phyloP scores from a whole-genome alignment of 2,113 vertebrate genomes.

The Polypterus bichir region DNA sequence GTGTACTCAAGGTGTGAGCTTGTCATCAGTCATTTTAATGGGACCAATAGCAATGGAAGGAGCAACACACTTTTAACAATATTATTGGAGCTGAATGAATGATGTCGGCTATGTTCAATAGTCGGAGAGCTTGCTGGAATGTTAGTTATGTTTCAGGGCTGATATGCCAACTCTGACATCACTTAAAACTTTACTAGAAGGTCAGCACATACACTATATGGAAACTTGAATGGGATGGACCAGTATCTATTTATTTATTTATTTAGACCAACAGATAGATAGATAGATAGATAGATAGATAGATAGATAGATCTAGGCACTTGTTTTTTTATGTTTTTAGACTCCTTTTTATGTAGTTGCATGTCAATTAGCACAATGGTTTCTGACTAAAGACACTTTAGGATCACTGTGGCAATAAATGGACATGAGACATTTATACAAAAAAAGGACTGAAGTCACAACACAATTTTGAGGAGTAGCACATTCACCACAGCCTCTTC shows the following conservation, averaged over 20 bases:
- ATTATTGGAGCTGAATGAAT: conserved; percentile 28
- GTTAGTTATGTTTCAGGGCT: conserved; percentile 21
- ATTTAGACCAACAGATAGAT: no score
- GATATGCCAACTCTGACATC: conserved; percentile 23
- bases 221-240: no score
- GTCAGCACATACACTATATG: no score
- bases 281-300: no score
- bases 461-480: no score
- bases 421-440: no score
- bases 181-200: conserved; percentile 8
- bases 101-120: conserved; percentile 20
- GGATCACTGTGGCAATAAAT: no score
- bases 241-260: no score
- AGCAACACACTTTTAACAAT: conserved; percentile 25
- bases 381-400: no score
- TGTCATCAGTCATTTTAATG: conserved; percentile 48
- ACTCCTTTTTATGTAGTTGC: neutral
- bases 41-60: conserved; percentile 29
- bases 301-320: neutral
- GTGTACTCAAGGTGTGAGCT: conserved; percentile 21
- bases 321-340: neutral
- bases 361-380: no score
- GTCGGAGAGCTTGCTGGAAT: conserved; percentile 25
- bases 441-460: no score
- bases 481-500: no score